Evolutionary conservation across 2,113 vertebrate species (phyloP), one percentile per base, ranked within the genome.

Genomic region (Corapipo altera): DNA sequence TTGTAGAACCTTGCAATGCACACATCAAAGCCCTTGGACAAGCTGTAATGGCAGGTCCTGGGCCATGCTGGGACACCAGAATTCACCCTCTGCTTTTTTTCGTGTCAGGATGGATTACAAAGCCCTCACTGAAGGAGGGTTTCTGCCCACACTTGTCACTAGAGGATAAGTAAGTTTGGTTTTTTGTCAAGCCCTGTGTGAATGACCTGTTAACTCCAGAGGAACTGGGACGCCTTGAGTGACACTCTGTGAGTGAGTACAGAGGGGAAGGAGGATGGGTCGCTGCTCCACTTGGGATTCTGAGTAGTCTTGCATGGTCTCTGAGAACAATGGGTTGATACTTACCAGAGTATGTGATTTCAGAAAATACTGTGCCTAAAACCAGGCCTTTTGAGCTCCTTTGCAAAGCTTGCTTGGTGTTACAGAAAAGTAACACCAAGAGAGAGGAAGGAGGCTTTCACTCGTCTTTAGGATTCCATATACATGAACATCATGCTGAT

Each of bases 281-380:
- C 72, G 44, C 44, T 86, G 59, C 59, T 72, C 41, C 64, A 52
- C 5, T 33, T 8, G 24, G 20, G 37, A 13, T 80, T 71, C 69
- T 67, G 72, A 32, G 46, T 41, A 70, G 32, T 70, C 54, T 58
- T 0, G 0, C 2, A 1, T 20, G 54, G n/a, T 62, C 15, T 35
- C 72, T 49, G 70, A 61, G 41, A 89, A 58, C 84, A 96, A 21
- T 30, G 72, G n/a, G 51, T 65, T 80, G 51, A 66, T 39, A 55
- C 54, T 86, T 39, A 75, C 24, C 41, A 76, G 41, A 73, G 52
- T 28, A 28, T 15, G 30, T 3, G 27, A 61, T 67, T 83, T 76
- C 72, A 83, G 39, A 65, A 54, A 80, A 37, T 15, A 24, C 7
- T 65, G 49, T 61, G 66, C 30, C 18, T 39, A 59, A 72, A 65